Evolutionary conservation across 2,113 vertebrate species (phyloP).

Genomic region (Lipotes vexillifer): DNA sequence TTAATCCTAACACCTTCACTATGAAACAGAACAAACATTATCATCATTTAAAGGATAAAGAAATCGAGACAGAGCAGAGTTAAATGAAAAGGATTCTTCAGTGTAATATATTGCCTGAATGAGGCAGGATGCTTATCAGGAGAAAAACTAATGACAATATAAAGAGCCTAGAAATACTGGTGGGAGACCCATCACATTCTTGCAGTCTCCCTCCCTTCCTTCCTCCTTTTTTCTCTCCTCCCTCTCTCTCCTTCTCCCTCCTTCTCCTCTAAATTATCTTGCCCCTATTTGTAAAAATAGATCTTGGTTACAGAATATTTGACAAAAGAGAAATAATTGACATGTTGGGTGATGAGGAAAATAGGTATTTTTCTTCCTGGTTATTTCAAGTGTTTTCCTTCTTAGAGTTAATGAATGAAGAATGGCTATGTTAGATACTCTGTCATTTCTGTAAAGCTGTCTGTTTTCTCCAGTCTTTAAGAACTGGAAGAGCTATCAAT

Average conservation of each 20-base stretch:
- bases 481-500: slow-evolving; percentile 35
- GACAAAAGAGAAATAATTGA: slow-evolving; percentile 39
- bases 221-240: not conserved
- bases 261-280: slow-evolving; percentile 34
- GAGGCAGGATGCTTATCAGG: slow-evolving; percentile 47
- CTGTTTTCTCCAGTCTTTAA: slow-evolving; percentile 48
- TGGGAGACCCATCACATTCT: not conserved
- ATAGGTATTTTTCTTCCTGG: slow-evolving; percentile 21
- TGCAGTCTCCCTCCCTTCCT: not conserved
- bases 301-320: slow-evolving; percentile 14
- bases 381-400: slow-evolving; percentile 38
- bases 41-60: slow-evolving; percentile 55
- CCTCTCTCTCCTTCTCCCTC: not conserved
- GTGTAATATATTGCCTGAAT: slow-evolving; percentile 3
- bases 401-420: slow-evolving; percentile 35
- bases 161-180: slow-evolving; percentile 3
- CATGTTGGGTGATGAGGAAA: slow-evolving; percentile 12
- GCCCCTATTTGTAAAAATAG: slow-evolving; percentile 43
- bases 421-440: not conserved
- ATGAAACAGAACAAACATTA: slow-evolving; percentile 23
- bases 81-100: slow-evolving; percentile 50
- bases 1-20: slow-evolving; percentile 44
- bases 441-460: slow-evolving; percentile 36
- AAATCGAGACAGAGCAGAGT: slow-evolving; percentile 20
- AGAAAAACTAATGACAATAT: slow-evolving; percentile 30